Base-by-base conservation (phyloP, 2,888 invertebrate species). In the Diachrysia chrysitis region DNA sequence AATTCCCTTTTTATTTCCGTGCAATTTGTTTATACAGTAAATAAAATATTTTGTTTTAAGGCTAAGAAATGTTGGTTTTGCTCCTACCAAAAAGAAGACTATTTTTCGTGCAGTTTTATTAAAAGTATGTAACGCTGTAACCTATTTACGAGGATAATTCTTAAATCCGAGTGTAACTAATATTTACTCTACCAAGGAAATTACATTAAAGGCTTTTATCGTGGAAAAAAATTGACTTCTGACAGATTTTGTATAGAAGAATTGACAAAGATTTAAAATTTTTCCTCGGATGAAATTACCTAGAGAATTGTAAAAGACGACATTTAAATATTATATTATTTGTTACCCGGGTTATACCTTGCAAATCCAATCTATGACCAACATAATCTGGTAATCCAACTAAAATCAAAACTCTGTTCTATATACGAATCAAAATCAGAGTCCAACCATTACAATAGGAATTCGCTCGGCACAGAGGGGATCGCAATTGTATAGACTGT, bases 401-500 rank as follows among this genome's bases (percentile, higher is more conserved):
- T 16, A 25, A 54, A 25, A 54, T 16, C 25, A 25, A 16, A 25
- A 25, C 21, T 16, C 1, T n/a, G n/a, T n/a, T 21, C 48, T 16
- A 7, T 19, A 35, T n/a, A 35, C 32, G 55, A 35, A 42, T 19
- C 9, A 29, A 51, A 66, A 42, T 63, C 23, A 21, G 61, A 21
- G 67, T 56, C 58, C 53, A 17, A n/a, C 2, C 9, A 37, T 19
- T 56, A 7, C 16, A 37, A n/a, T 48, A n/a, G 17, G 14, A 10
- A 59, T 37, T 17, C 54, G 23, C n/a, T 19, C n/a, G 23, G 6
- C 14, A 17, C 46, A 61, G 19, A 56, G 12, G 23, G 32, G 21
- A 59, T 59, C 42, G 53, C 32, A 70, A 61, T 65, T 10, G 19
- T 54, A 60, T 51, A 51, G 48, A 51, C 48, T 21, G 21, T 56